These are phyloP conservation scores for Furnarius figulus DNA, from an alignment of 2,113 vertebrate genomes.

Conservation along the genomic window DNA sequence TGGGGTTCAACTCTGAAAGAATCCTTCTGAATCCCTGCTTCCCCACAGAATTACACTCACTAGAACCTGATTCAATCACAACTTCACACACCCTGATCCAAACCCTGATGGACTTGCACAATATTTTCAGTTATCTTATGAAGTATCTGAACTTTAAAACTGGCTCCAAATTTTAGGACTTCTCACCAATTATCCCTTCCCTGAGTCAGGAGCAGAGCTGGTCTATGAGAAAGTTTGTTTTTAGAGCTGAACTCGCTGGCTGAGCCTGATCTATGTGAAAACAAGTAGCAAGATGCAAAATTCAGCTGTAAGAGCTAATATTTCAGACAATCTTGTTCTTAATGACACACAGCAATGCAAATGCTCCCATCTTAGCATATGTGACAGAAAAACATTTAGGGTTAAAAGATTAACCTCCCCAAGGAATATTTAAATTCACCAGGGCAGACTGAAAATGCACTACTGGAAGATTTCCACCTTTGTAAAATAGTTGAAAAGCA, in stretches of 20 bases:
- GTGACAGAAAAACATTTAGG: not conserved
- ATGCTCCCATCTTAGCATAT: not conserved
- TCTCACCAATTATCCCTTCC: not conserved
- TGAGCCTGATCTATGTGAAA: not conserved
- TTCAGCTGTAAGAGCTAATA: not conserved
- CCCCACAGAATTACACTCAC: conserved; percentile 45
- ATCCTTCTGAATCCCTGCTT: conserved; percentile 51
- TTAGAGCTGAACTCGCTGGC: not conserved
- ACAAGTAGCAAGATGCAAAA: not conserved
- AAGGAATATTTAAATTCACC: not conserved
- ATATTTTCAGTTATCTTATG: not conserved
- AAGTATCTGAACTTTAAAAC: not conserved
- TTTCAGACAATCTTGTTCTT: not conserved
- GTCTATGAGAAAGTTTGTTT: not conserved
- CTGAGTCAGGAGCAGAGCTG: not conserved
- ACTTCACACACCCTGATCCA: not conserved
- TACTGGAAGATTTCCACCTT: not conserved
- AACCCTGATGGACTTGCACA: not conserved
- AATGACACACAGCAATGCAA: not conserved
- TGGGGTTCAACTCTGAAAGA: conserved; percentile 61
- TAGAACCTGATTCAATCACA: conserved; percentile 22
- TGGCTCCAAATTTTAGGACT: not conserved
- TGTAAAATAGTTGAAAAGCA: not conserved
- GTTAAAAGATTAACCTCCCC: not conserved
- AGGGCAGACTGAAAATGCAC: not conserved